These are phyloP conservation scores for Pomacea canaliculata DNA, from an alignment of 2,888 invertebrate genomes.

Conservation along the genomic window DNA sequence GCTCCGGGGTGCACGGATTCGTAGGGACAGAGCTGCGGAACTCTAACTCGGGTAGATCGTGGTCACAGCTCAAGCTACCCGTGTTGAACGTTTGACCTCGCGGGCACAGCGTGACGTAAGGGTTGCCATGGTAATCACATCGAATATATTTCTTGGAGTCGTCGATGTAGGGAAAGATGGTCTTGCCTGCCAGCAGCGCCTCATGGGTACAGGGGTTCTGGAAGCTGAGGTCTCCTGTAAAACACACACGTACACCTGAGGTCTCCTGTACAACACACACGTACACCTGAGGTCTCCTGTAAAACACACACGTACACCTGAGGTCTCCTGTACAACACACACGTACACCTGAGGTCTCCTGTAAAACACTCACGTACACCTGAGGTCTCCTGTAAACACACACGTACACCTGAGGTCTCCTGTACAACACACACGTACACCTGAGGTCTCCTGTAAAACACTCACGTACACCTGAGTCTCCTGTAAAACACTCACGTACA, in stretches of 20 bases:
- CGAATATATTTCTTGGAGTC: slow-evolving; percentile 40
- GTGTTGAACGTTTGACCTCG: slow-evolving; percentile 1
- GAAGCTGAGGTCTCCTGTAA: neutral
- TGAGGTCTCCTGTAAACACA: no score
- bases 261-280: no score
- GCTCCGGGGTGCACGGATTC: slow-evolving; percentile 22
- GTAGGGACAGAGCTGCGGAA: slow-evolving; percentile 1
- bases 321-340: no score
- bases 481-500: no score
- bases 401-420: neutral
- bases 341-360: no score
- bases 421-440: no score
- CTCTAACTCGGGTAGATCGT: neutral
- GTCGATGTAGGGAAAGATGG: slow-evolving; percentile 37
- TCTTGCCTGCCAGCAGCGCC: slow-evolving; percentile 13
- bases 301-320: no score
- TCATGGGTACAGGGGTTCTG: slow-evolving; percentile 33
- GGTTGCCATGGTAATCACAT: slow-evolving; percentile 34
- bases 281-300: no score
- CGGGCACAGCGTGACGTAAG: slow-evolving; percentile 36
- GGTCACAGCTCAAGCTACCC: slow-evolving; percentile 13
- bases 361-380: no score
- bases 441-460: no score
- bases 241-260: no score
- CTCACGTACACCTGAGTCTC: no score